These are phyloP conservation scores for Vespertilio murinus DNA, from an alignment of 2,797 vertebrate species.

Conservation along the genomic window DNA sequence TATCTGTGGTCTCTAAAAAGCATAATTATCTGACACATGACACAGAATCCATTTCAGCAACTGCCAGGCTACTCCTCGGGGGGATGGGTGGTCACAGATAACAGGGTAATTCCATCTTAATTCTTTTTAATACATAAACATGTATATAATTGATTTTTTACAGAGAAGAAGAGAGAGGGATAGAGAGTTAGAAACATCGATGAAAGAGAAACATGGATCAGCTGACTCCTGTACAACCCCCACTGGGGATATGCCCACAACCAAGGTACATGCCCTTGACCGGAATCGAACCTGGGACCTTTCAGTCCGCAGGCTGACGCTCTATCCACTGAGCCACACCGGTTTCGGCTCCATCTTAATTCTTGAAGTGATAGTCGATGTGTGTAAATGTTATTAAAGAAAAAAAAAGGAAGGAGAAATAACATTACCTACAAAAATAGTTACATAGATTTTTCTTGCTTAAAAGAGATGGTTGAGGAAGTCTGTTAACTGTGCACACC, in stretches of 20 bases:
- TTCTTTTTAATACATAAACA: no score
- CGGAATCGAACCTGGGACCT: no score
- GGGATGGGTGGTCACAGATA: not conserved
- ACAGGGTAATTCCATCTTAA: not conserved
- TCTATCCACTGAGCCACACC: no score
- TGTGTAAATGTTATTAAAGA: not conserved
- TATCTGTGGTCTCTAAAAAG: not conserved
- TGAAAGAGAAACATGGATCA: no score
- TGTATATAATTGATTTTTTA: no score
- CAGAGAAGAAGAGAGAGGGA: no score
- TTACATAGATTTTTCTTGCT: not conserved
- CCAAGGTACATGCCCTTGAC: no score
- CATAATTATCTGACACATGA: not conserved
- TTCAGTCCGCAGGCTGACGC: no score
- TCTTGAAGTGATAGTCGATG: not conserved
- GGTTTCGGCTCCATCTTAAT: not conserved
- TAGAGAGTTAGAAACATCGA: no score
- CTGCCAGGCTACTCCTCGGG: not conserved
- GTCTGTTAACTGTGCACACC: not conserved
- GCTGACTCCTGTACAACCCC: no score
- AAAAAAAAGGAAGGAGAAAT: not conserved
- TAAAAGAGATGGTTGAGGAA: not conserved
- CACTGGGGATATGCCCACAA: no score
- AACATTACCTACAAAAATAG: not conserved
- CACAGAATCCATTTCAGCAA: constrained; percentile 11